phyloP scores from a whole-genome alignment of 2,888 invertebrate genomes.

The Serripes groenlandicus region DNA sequence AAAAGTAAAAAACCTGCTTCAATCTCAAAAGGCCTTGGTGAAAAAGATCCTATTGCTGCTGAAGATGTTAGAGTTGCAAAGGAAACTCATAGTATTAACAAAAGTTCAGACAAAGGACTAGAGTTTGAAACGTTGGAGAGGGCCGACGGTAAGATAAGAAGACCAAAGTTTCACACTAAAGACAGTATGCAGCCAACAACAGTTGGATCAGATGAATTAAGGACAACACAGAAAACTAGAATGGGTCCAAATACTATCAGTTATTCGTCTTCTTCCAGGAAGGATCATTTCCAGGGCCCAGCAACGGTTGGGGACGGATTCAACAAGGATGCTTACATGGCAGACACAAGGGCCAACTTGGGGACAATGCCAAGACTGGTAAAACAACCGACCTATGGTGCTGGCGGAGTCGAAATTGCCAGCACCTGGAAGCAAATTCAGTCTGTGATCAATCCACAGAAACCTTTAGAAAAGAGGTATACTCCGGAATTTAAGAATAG shows the following conservation, averaged over 20 bases:
- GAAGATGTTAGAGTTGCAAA: not conserved
- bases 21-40: not conserved
- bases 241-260: slow-evolving; percentile 58
- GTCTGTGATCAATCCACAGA: slow-evolving; percentile 46
- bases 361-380: slow-evolving; percentile 64
- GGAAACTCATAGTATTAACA: not conserved
- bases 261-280: slow-evolving; percentile 20
- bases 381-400: slow-evolving; percentile 28
- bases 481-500: slow-evolving; percentile 58
- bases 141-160: slow-evolving; percentile 41
- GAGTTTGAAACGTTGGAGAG: slow-evolving; percentile 30
- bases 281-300: not conserved
- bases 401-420: slow-evolving; percentile 54
- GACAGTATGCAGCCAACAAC: not conserved
- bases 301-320: slow-evolving; percentile 6
- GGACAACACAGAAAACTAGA: slow-evolving; percentile 40
- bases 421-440: slow-evolving; percentile 69
- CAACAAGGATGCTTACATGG: slow-evolving; percentile 33
- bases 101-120: slow-evolving; percentile 7
- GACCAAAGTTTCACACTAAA: slow-evolving; percentile 44
- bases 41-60: not conserved
- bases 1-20: slow-evolving; percentile 2
- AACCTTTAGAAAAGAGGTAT: slow-evolving; percentile 44
- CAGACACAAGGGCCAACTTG: slow-evolving; percentile 51
- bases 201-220: not conserved